These are phyloP conservation scores for Crypturellus undulatus DNA, from an alignment of 2,113 vertebrate species.

Conservation along the genomic window DNA sequence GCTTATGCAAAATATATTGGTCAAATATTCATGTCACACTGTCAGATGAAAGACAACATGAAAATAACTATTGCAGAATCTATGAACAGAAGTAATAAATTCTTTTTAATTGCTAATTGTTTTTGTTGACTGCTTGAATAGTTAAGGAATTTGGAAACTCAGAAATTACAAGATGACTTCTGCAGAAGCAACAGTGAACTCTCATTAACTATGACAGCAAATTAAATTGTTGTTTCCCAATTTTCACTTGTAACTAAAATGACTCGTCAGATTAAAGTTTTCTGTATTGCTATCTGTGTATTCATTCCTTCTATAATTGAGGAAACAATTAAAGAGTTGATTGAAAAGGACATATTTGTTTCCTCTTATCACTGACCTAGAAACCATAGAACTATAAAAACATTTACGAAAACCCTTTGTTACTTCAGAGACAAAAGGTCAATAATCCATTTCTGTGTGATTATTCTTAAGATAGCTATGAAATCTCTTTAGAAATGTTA, in stretches of 20 bases:
- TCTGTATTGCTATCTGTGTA: not conserved
- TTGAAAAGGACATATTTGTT: not conserved
- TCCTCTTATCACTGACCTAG: not conserved
- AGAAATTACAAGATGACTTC: not conserved
- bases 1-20: constrained; percentile 21
- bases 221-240: not conserved
- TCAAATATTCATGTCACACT: not conserved
- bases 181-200: not conserved
- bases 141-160: not conserved
- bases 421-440: not conserved
- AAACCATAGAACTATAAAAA: not conserved
- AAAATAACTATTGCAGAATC: not conserved
- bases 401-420: not conserved
- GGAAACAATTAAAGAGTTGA: not conserved
- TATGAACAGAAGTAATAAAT: not conserved
- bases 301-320: not conserved
- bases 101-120: not conserved
- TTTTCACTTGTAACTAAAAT: not conserved
- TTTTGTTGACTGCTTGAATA: constrained; percentile 3
- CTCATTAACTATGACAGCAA: not conserved
- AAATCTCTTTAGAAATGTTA: not conserved
- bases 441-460: not conserved
- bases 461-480: not conserved
- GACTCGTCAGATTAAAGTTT: not conserved
- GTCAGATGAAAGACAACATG: not conserved